Evolutionary conservation across 2,797 vertebrate species (phyloP).

Genomic region (Cryptoblepharus egeriae): DNA sequence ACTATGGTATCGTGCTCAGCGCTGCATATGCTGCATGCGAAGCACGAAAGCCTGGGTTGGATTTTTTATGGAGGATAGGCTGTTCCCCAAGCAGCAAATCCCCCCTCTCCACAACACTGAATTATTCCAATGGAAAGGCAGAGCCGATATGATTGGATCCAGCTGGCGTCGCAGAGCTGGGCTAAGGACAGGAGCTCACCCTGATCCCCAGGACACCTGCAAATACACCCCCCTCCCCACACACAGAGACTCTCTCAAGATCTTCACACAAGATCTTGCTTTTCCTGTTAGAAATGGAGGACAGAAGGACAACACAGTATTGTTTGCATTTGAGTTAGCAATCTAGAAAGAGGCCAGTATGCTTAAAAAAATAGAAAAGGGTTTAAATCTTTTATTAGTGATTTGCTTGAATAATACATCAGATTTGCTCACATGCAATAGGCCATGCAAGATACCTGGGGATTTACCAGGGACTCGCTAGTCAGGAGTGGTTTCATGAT

Average conservation of each 20-base stretch:
- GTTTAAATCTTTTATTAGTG: conserved; percentile 67
- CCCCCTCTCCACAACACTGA: no score
- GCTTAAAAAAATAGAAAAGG: conserved; percentile 43
- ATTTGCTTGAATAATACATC: conserved; percentile 68
- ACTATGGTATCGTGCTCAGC: no score
- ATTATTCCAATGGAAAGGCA: no score
- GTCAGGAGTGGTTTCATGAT: conserved; percentile 46
- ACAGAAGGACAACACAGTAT: conserved; percentile 32
- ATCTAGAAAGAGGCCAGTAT: conserved; percentile 37
- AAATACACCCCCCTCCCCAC: background rate
- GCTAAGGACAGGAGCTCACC: no score
- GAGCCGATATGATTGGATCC: no score
- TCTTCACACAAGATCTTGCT: conserved; percentile 4
- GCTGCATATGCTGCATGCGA: no score
- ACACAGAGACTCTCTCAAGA: background rate
- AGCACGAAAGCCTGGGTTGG: no score
- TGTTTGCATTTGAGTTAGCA: conserved; percentile 38
- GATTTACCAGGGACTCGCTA: conserved; percentile 49
- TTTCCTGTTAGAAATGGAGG: background rate
- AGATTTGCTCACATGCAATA: conserved; percentile 53
- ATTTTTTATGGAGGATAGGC: no score
- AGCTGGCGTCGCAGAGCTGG: no score
- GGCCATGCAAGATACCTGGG: conserved; percentile 42
- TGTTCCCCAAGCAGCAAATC: no score
- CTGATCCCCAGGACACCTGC: background rate